Percentiles rank a stretch among this genome's conserved stretches.
These are phyloP conservation scores for Drosophila leonis DNA, from an alignment of 2,888 invertebrate genomes.

Conservation along the genomic window DNA sequence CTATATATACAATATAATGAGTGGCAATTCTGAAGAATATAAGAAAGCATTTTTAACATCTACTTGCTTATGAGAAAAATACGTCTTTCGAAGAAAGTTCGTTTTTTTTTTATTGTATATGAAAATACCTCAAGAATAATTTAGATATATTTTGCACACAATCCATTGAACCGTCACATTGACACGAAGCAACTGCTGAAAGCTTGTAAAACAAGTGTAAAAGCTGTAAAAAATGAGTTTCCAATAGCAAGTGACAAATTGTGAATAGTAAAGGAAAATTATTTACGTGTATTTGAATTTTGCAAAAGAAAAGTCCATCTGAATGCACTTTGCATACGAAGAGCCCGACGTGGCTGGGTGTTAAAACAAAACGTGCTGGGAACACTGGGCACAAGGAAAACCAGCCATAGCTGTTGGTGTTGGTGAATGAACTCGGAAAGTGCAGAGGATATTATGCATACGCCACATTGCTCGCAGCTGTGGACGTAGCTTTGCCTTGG, in stretches of 20 bases:
- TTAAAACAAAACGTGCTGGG: constrained; percentile 31
- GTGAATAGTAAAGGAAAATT: constrained; percentile 19
- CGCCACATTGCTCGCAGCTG: constrained; percentile 19
- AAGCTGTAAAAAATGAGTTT: constrained; percentile 7
- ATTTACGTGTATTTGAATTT: constrained; percentile 19
- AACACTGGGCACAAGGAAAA: not conserved
- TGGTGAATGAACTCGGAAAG: constrained; percentile 45
- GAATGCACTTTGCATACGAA: constrained; percentile 22
- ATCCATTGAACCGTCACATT: constrained; percentile 13
- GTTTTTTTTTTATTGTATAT: not conserved
- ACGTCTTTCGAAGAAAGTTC: too few relatives aligned
- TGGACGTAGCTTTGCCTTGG: constrained; percentile 30
- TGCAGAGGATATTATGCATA: constrained; percentile 52
- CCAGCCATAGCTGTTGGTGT: constrained; percentile 5
- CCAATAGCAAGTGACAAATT: constrained; percentile 19
- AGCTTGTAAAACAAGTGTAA: constrained; percentile 14
- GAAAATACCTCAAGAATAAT: not conserved
- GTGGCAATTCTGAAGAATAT: not conserved
- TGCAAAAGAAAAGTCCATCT: not conserved
- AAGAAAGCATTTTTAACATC: not conserved
- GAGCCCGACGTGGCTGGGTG: not conserved
- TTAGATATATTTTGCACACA: not conserved
- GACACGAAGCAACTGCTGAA: not conserved
- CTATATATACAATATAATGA: not conserved
- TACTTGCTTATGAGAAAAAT: not conserved